These are phyloP conservation scores for Polymixis flavicincta DNA, from an alignment of 2,888 invertebrate species.

Conservation along the genomic window DNA sequence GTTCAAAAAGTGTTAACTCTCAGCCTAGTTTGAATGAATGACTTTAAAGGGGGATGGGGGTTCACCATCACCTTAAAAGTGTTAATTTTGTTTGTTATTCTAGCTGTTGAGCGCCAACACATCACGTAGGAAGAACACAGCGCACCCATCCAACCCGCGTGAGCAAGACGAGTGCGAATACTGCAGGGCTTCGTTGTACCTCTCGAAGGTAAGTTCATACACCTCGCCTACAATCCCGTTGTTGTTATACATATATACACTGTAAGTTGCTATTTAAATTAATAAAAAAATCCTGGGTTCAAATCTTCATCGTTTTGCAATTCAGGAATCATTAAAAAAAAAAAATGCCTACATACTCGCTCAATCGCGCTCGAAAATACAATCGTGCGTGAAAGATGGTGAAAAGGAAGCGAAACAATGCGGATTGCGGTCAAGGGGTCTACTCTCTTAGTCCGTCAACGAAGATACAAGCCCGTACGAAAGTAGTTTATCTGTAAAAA, in stretches of 20 bases:
- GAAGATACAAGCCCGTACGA: too few species aligned
- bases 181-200: constrained; percentile 95
- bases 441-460: too few species aligned
- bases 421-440: background rate
- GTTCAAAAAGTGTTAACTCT: too few species aligned
- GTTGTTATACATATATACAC: too few species aligned
- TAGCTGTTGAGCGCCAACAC: constrained; percentile 14
- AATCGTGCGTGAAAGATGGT: background rate
- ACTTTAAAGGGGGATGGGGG: too few species aligned
- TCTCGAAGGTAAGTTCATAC: constrained; percentile 93
- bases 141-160: constrained; percentile 67
- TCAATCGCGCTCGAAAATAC: background rate
- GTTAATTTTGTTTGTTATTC: background rate
- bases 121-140: constrained; percentile 32
- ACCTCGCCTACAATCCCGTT: background rate
- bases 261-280: background rate
- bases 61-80: background rate
- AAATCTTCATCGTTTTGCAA: background rate
- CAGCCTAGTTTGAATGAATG: too few species aligned
- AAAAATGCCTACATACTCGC: background rate
- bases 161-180: constrained; percentile 94
- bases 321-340: background rate
- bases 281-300: background rate
- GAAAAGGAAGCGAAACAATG: background rate
- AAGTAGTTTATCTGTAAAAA: too few species aligned